Evolutionary conservation across 2,113 vertebrate species (phyloP), one percentile per base, ranked within the genome.

Genomic region (Deroptyus accipitrinus): DNA sequence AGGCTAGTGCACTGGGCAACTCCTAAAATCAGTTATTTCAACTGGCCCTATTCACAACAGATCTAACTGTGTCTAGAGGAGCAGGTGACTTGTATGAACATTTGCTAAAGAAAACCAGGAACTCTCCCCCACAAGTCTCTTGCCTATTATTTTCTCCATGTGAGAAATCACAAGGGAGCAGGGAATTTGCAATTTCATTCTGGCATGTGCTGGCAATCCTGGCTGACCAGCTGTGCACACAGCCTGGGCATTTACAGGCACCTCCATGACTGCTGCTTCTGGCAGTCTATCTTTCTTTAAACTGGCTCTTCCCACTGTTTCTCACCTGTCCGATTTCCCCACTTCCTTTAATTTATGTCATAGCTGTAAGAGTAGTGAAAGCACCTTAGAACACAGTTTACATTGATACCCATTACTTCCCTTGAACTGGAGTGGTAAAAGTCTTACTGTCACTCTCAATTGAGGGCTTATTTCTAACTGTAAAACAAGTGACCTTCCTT

Each of bases 401-500:
- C 54, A 44, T 64, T n/a, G 72, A 17, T 39, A 90, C 30, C 59
- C 59, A 13, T 76, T 77, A 24, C 63, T 68, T 64, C 11, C 25
- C 22, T 1, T 17, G 62, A 69, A 48, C 69, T 73, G 57, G 3
- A 92, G 72, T 17, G 80, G 82, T 30, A 28, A 44, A 91, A 72
- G 20, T 73, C 85, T 68, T 5, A 48, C 88, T 83, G 94, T 57
- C 92, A 88, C 80, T 94, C 83, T 90, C 94, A 77, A 23, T 13
- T 27, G 27, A 92, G 83, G 54, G 83, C 44, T 96, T 59, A 77
- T 80, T 86, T 83, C 90, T 77, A 44, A 51, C 68, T 35, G 64
- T 89, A 91, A 86, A 95, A 85, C 62, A 77, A 82, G 77, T 55
- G 83, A 88, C 88, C 90, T 90, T 16, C 79, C 70, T 15, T n/a